These are phyloP conservation scores for Hirtodrosophila histrioides DNA, from an alignment of 2,888 invertebrate genomes.

Conservation along the genomic window DNA sequence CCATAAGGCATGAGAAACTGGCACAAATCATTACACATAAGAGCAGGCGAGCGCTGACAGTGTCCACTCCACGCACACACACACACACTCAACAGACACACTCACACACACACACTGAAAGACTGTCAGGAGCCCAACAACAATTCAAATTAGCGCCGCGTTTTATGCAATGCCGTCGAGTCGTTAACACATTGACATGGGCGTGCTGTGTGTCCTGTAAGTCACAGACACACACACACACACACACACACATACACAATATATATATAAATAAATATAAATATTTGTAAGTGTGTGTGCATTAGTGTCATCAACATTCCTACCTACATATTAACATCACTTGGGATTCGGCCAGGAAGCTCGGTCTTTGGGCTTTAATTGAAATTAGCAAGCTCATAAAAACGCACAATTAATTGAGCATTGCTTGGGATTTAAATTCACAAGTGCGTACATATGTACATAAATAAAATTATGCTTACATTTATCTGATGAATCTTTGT, in stretches of 20 bases:
- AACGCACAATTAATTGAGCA: slow-evolving; percentile 28
- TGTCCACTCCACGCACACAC: slow-evolving; percentile 37
- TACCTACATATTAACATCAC: slow-evolving; percentile 40
- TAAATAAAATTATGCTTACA: background rate
- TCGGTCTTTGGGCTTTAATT: slow-evolving; percentile 28
- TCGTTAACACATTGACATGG: slow-evolving; percentile 65
- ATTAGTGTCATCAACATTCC: slow-evolving; percentile 57
- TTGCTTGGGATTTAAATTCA: slow-evolving; percentile 21
- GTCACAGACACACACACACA: background rate
- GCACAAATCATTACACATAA: slow-evolving; percentile 58
- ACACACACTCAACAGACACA: slow-evolving; percentile 15
- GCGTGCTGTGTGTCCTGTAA: slow-evolving; percentile 12
- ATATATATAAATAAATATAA: background rate
- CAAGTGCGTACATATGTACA: slow-evolving; percentile 4
- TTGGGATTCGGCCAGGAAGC: slow-evolving; percentile 9
- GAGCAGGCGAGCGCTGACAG: slow-evolving; percentile 49
- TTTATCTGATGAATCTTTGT: background rate
- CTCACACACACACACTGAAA: slow-evolving; percentile 4
- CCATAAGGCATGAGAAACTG: slow-evolving; percentile 30
- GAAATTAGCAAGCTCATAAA: slow-evolving; percentile 40
- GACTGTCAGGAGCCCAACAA: slow-evolving; percentile 19
- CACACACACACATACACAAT: no score
- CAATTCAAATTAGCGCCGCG: slow-evolving; percentile 64
- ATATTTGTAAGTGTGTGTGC: slow-evolving; percentile 20
- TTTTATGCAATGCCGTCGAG: slow-evolving; percentile 63